phyloP scores from a whole-genome alignment of 2,113 vertebrate species.

The Mustela nigripes region DNA sequence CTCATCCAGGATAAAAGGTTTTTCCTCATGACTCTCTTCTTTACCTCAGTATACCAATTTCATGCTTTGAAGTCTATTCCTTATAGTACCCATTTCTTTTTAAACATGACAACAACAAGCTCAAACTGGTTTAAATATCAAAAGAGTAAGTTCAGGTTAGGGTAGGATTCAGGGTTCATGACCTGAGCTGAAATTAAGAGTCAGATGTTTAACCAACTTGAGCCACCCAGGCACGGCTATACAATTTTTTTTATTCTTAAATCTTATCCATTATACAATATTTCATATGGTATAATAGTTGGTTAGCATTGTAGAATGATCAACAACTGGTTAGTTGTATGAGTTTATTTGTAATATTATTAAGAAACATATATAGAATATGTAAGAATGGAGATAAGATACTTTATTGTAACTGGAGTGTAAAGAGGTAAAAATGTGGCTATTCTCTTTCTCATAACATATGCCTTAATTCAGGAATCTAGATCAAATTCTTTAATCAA shows the following conservation, averaged over 20 bases:
- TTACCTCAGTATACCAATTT: not conserved
- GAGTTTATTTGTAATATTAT: not conserved
- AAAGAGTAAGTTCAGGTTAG: not conserved
- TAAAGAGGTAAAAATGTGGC: not conserved
- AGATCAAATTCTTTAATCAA: not conserved
- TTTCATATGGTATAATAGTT: not conserved
- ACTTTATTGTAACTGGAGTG: not conserved
- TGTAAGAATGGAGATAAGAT: not conserved
- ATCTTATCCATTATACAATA: not conserved
- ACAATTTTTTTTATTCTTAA: not conserved
- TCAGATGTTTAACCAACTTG: not conserved
- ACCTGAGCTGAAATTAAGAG: not conserved
- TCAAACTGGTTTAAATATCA: not conserved
- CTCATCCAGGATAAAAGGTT: not conserved
- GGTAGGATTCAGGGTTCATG: not conserved
- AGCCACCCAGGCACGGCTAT: not conserved
- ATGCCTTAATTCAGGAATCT: not conserved
- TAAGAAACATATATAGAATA: not conserved
- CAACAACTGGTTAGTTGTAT: not conserved
- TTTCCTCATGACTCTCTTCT: not conserved
- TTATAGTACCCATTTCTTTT: not conserved
- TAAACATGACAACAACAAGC: not conserved
- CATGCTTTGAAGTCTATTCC: not conserved
- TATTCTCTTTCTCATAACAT: conserved; percentile 1
- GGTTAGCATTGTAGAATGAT: not conserved